phyloP scores from a whole-genome alignment of 1,140 invertebrate genomes.

The Psilanteris sp. region DNA sequence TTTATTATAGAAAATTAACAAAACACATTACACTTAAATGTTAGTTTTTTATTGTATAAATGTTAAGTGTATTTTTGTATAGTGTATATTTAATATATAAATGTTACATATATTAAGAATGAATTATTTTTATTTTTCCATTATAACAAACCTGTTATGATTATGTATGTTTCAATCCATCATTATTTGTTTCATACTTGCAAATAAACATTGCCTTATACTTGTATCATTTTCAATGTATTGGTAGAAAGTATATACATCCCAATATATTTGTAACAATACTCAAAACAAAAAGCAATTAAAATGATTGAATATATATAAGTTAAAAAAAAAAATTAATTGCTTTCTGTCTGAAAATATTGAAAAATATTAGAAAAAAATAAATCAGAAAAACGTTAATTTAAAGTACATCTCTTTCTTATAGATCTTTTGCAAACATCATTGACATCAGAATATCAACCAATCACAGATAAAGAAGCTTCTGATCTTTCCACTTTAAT shows the following conservation, averaged over 20 bases:
- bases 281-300: slow-evolving; percentile 16
- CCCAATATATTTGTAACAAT: not conserved
- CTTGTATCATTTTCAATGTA: slow-evolving; percentile 40
- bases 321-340: not conserved
- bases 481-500: slow-evolving; percentile 86
- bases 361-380: too few species aligned
- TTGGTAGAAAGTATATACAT: slow-evolving; percentile 18
- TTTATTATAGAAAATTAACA: too few species aligned
- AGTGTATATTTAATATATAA: not conserved
- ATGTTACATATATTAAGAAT: too few species aligned
- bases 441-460: slow-evolving; percentile 86
- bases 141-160: slow-evolving; percentile 4
- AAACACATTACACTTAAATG: not conserved
- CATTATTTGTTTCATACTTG: slow-evolving; percentile 2
- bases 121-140: too few species aligned
- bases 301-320: not conserved
- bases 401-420: slow-evolving; percentile 29
- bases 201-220: slow-evolving; percentile 4
- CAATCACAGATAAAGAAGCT: slow-evolving; percentile 90
- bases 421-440: slow-evolving; percentile 72
- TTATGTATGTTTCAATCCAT: slow-evolving; percentile 1
- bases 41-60: not conserved
- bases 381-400: too few species aligned
- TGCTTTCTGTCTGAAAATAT: slow-evolving; percentile 24
- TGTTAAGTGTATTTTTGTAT: slow-evolving; percentile 15